Percentiles rank a stretch among this genome's conserved stretches.
These are phyloP conservation scores for Microtus pennsylvanicus DNA, from an alignment of 2,113 vertebrate species.

Conservation along the genomic window DNA sequence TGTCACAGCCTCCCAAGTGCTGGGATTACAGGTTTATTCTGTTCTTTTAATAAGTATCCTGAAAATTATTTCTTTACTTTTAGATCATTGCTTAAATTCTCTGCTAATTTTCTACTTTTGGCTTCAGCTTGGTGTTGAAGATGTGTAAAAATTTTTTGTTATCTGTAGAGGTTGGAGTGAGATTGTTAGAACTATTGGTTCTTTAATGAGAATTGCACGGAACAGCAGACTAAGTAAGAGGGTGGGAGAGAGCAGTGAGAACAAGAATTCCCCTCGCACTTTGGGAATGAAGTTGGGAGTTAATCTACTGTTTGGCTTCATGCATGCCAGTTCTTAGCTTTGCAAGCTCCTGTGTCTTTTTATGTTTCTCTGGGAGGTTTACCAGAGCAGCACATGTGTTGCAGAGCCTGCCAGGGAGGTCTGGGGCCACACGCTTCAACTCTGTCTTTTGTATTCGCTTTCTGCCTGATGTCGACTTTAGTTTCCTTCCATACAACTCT, in stretches of 20 bases:
- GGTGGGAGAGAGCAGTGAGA: constrained; percentile 1
- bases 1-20: background rate
- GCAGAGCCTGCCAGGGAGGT: background rate
- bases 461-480: constrained; percentile 23
- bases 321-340: background rate
- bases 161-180: background rate
- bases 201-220: background rate
- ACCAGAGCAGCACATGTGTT: background rate
- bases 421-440: background rate
- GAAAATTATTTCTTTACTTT: constrained; percentile 11
- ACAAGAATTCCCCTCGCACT: background rate
- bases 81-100: background rate
- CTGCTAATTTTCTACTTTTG: constrained; percentile 20
- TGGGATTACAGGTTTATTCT: background rate
- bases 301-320: background rate
- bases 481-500: constrained; percentile 7
- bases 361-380: background rate
- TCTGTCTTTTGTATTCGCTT: background rate
- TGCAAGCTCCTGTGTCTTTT: background rate
- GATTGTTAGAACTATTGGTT: background rate
- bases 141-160: constrained; percentile 36
- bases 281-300: constrained; percentile 47
- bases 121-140: background rate
- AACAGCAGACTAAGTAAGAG: background rate
- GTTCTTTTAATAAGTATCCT: background rate